Base-by-base conservation (phyloP, 2,888 invertebrate genomes). In the Tenthredo scrophulariae region DNA sequence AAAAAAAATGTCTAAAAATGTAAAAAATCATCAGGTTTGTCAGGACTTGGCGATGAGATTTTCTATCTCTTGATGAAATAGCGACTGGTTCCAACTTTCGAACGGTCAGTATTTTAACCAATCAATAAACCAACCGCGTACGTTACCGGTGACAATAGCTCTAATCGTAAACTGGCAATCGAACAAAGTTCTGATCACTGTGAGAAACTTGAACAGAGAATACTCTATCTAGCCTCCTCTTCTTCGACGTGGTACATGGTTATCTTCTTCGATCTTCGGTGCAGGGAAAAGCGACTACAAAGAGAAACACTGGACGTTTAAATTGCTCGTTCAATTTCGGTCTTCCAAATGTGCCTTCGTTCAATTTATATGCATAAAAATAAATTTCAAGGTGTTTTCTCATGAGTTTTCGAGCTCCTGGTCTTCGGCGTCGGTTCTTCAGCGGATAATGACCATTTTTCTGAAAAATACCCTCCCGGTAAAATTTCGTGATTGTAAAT, bases 141-240 rank as follows among this genome's bases (percentile, higher is more conserved):
- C 15, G 29, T 67, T 4, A 29, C 65, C 10, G 26, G 65, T 6
- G 65, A 7, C 13, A 29, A 26, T 65, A 13, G 29, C 9, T 22
- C 29, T 33, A 67, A 67, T 67, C 65, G 65, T 33, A 67, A 67
- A 29, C 65, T 67, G 65, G 65, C 65, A 18, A 67, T 67, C 65
- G 65, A 67, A 67, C 65, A 67, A 67, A 33, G 65, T 67, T 67
- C 13, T 6, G 65, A 67, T 67, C 65, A 13, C 15, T 67, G 65
- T 67, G 65, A 67, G 65, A 67, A 67, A 67, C 29, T 67, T 67
- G 33, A 18, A 67, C 29, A 67, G 33, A 29, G 29, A 29, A 67
- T 33, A 67, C 29, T 33, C 4, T 33, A 33, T 67, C 65, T 33
- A 67, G 65, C 33, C 33, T 67, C 62, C 13, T 33, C 7, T 26